Evolutionary conservation across 2,888 invertebrate species (phyloP), one percentile per base, ranked within the genome.

Genomic region (Plusia festucae): DNA sequence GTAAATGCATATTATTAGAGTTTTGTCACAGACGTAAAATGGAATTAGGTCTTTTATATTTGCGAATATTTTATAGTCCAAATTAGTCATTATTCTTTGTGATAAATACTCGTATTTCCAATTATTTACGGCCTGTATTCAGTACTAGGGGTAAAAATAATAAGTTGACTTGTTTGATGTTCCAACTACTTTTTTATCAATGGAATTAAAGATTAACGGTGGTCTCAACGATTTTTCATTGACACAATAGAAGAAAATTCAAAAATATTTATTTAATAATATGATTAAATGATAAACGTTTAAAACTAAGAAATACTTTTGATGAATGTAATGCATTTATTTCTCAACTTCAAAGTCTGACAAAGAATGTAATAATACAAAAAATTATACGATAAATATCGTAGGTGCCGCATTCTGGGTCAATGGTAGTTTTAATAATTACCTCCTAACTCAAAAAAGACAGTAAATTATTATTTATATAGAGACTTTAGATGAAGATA

Each of bases 351-450:
- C 44, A 65, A 63, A 46, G 20, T 49, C 16, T 60, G 46, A 49
- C 60, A 51, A 53, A 62, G 51, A 54, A 34, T 20, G 34, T 15
- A 54, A 60, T 56, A 60, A 27, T 52, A 34, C 32, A 32, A 24
- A 49, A 44, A 5, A 0, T 30, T 63, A 32, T 22, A 56, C 52
- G 56, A 60, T 57, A 65, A 63, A 69, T 73, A 58, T 68, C 18
- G 22, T 54, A 53, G 52, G 2, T 40, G 18, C 44, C 51, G 11
- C 62, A 76, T 75, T 75, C 65, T 76, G 59, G 73, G 65, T 65
- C 76, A 57, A 49, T 57, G 58, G 77, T 16, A 70, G 73, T 64
- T 68, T 71, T 46, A 76, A 73, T 63, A 63, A 76, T 68, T 61
- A 57, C 61, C 11, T 15, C 32, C 16, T 63, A 16, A 59, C 62